Percentiles rank a stretch among this genome's conserved stretches.
phyloP scores from a whole-genome alignment of 2,797 vertebrate species.

The Rhinoraja longicauda region DNA sequence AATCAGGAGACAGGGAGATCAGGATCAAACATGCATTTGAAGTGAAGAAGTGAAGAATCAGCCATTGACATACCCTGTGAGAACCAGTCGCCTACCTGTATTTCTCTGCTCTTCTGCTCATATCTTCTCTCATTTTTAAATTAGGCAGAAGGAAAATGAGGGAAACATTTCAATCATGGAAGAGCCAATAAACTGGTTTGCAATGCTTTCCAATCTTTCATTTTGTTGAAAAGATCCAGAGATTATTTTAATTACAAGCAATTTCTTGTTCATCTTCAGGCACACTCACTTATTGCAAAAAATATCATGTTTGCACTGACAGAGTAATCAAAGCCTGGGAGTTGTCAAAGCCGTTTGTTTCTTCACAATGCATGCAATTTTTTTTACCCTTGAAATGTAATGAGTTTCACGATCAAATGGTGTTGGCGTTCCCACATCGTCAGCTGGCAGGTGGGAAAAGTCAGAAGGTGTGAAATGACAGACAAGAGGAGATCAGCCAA shows the following conservation, averaged over 20 bases:
- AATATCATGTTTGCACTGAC: slow-evolving; percentile 16
- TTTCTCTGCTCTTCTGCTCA: too few relatives aligned
- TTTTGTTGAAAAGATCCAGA: neutral
- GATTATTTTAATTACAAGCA: neutral
- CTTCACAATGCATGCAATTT: slow-evolving; percentile 6
- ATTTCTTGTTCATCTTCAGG: neutral
- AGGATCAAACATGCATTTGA: too few relatives aligned
- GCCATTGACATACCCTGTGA: too few relatives aligned
- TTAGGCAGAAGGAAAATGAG: too few relatives aligned
- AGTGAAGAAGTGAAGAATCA: too few relatives aligned
- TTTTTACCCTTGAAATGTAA: neutral
- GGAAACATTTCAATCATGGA: too few relatives aligned
- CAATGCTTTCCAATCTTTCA: neutral
- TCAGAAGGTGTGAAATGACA: slow-evolving; percentile 20
- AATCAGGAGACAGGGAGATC: too few relatives aligned
- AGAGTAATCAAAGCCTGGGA: neutral
- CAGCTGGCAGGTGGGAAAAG: neutral
- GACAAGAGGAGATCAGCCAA: neutral
- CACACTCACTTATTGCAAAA: neutral
- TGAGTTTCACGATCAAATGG: neutral
- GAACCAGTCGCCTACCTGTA: too few relatives aligned
- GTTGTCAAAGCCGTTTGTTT: neutral
- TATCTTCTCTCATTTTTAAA: too few relatives aligned
- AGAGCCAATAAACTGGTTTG: neutral
- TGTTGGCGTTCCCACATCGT: slow-evolving; percentile 8